phyloP scores from a whole-genome alignment of 2,113 vertebrate species.

The Nymphicus hollandicus region DNA sequence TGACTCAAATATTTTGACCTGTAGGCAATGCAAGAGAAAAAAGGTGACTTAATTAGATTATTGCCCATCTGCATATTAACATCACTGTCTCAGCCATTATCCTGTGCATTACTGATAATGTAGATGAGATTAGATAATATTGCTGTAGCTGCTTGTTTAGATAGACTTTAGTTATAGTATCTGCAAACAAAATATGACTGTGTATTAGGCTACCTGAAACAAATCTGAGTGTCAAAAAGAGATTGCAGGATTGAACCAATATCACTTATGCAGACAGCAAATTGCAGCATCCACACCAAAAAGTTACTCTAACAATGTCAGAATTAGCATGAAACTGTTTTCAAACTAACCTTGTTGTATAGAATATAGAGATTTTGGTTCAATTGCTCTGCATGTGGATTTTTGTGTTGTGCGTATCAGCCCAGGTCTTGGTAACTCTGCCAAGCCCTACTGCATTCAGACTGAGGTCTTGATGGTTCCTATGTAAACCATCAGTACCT shows the following conservation, averaged over 20 bases:
- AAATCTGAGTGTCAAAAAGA: neutral
- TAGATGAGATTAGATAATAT: neutral
- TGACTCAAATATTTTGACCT: neutral
- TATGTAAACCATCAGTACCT: neutral
- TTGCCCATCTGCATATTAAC: neutral
- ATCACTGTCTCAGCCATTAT: neutral
- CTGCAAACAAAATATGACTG: neutral
- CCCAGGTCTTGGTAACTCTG: neutral
- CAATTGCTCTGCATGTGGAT: fast-evolving
- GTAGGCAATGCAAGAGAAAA: neutral
- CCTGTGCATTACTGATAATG: neutral
- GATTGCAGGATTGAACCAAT: neutral
- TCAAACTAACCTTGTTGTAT: neutral
- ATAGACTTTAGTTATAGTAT: neutral
- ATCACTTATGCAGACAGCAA: neutral
- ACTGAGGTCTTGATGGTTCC: neutral
- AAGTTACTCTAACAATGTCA: neutral
- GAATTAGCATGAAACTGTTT: neutral
- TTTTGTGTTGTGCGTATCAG: neutral
- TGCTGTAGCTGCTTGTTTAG: neutral
- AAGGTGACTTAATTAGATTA: neutral
- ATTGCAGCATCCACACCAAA: neutral
- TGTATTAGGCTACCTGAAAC: neutral
- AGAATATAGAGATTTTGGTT: neutral
- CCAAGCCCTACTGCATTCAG: neutral